Evolutionary conservation across 1,140 invertebrate genomes (phyloP), one percentile per base, ranked within the genome.

Genomic region (Mercenaria mercenaria): DNA sequence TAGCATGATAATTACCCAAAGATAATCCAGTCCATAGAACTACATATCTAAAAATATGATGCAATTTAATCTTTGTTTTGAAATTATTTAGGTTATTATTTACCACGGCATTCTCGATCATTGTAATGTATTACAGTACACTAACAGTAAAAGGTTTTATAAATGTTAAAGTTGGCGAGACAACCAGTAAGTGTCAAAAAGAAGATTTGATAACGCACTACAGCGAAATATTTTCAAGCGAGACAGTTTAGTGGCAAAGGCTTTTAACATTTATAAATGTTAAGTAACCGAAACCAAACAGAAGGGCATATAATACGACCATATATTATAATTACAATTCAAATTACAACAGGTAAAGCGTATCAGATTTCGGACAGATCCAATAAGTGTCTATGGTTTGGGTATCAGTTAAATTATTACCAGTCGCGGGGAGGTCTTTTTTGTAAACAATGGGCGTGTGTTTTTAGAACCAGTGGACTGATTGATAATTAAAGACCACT

Each of bases 401-500:
- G 52, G 47, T 59, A 64, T 64, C 47, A 64, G 50, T 41, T 61
- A 34, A 67, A 79, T 85, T 85, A 79, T 79, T 32, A 59, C 32
- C 43, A 61, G 26, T 32, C 80, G 23, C 50, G 50, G 85, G 85
- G 85, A 87, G 85, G 85, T 87, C 85, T 79, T 61, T 34, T 43
- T 77, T 18, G 23, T 87, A 87, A 87, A 87, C 85, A 87, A 87
- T 72, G 56, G 37, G 29, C 47, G 39, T 74, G 43, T 85, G 61
- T 85, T 56, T 37, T 34, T 50, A 56, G 43, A 37, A 85, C 26
- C 67, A 85, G 41, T 72, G 43, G 67, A 56, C 47, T 74, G 69
- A 85, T 85, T 39, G 74, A 76, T 87, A 87, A 87, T 87, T 87
- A 87, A 59, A 87, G 85, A 87, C 72, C 79, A 79, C 34, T 77